Evolutionary conservation across 2,888 invertebrate genomes (phyloP).

Genomic region (Apantesis nais): DNA sequence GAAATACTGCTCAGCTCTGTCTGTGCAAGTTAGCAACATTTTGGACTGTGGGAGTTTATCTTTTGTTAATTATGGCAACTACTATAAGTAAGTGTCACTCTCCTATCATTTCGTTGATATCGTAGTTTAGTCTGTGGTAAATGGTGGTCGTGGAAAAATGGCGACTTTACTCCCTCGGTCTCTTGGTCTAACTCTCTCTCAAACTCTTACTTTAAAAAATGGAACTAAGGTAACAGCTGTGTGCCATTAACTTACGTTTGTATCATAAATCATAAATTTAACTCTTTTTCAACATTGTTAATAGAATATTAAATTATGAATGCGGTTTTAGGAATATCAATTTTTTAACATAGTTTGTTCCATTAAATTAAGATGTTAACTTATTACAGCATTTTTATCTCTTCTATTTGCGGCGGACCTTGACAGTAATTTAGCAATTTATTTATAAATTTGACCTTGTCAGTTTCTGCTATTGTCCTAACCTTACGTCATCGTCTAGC

Average conservation of each 20-base stretch:
- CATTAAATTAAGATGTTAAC: not conserved
- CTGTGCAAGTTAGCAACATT: not conserved
- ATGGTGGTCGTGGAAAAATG: constrained; percentile 84
- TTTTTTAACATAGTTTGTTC: not conserved
- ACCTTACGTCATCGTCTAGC: constrained; percentile 74
- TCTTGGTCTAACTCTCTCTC: constrained; percentile 89
- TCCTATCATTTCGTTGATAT: not conserved
- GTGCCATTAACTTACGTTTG: not conserved
- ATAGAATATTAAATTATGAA: not conserved
- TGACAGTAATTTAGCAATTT: constrained; percentile 49
- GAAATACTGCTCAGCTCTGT: not conserved
- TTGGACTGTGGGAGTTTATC: not conserved
- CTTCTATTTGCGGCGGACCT: constrained; percentile 27
- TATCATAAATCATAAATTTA: no score
- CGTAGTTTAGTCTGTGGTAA: constrained; percentile 31
- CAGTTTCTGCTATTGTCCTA: constrained; percentile 65
- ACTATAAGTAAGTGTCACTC: not conserved
- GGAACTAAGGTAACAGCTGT: constrained; percentile 88
- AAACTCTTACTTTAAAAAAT: constrained; percentile 89
- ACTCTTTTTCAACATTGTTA: no score
- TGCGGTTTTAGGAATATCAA: not conserved
- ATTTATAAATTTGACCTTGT: constrained; percentile 82
- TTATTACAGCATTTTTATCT: not conserved
- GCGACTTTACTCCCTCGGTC: constrained; percentile 92
- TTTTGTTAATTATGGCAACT: not conserved